Evolutionary conservation across 1,140 invertebrate genomes (phyloP).

Genomic region (Atta texana): DNA sequence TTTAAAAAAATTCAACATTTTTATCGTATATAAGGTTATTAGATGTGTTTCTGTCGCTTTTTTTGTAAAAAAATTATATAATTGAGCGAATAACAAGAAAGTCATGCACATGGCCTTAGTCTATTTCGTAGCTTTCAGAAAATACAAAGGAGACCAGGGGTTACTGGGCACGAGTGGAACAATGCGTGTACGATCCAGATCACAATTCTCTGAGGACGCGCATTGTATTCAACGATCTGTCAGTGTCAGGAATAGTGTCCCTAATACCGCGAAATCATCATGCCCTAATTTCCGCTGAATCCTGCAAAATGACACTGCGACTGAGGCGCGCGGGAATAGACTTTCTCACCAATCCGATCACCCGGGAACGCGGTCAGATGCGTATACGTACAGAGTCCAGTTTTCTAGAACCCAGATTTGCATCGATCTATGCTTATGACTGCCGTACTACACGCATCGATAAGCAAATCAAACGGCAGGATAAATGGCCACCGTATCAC

Average conservation of each 20-base stretch:
- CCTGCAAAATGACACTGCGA: conserved; percentile 92
- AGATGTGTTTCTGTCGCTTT: no score
- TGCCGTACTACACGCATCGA: conserved; percentile 85
- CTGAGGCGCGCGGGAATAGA: conserved; percentile 92
- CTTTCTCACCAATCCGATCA: conserved; percentile 87
- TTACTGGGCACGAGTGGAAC: conserved; percentile 88
- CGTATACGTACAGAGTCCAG: conserved; percentile 93
- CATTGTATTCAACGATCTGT: conserved; percentile 91
- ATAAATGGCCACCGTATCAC: conserved; percentile 78
- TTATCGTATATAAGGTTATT: no score
- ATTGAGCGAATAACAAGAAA: no score
- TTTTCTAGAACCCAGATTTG: conserved; percentile 93
- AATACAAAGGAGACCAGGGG: conserved; percentile 61
- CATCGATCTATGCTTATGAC: conserved; percentile 93
- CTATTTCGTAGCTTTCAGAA: conserved; percentile 61
- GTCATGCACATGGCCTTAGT: no score
- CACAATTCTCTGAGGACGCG: conserved; percentile 92
- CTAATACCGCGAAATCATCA: conserved; percentile 81
- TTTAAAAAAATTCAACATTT: no score
- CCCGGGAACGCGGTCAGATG: conserved; percentile 88
- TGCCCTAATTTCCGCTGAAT: conserved; percentile 84
- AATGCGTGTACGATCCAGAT: conserved; percentile 90
- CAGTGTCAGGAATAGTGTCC: conserved; percentile 91
- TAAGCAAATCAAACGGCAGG: conserved; percentile 83
- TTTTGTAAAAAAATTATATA: no score